These are phyloP conservation scores for Athalia circularis DNA, from an alignment of 2,888 invertebrate genomes.

Conservation along the genomic window DNA sequence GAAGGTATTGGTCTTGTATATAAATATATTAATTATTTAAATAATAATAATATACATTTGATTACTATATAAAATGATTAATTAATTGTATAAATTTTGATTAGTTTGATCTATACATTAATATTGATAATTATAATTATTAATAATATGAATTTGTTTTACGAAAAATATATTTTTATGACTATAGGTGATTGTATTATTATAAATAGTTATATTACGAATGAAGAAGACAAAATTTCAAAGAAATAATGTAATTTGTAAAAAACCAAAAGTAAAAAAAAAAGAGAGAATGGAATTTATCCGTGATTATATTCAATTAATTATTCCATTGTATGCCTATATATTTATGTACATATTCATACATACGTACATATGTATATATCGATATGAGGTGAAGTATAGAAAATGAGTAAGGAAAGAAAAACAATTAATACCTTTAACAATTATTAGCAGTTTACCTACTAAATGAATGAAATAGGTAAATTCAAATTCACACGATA, in stretches of 20 bases:
- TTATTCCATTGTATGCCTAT: not conserved
- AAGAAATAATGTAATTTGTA: conserved; percentile 5
- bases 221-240: conserved; percentile 21
- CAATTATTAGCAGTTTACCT: too few species aligned
- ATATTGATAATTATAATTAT: not conserved
- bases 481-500: too few species aligned
- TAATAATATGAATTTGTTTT: conserved; percentile 24
- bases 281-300: not conserved
- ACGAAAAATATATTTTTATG: conserved; percentile 34
- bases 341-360: too few species aligned
- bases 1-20: conserved; percentile 19
- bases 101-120: conserved; percentile 22
- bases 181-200: conserved; percentile 30
- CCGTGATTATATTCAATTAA: not conserved
- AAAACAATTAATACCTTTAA: too few species aligned
- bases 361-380: too few species aligned
- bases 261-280: not conserved
- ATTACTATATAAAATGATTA: conserved; percentile 1
- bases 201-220: conserved; percentile 13
- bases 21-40: conserved; percentile 29
- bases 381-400: too few species aligned
- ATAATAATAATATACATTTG: conserved; percentile 23
- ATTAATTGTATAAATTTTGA: conserved; percentile 11
- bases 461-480: too few species aligned
- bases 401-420: too few species aligned